Conservation (phyloP, 2,888 invertebrate genomes). For the Pseudolycoriella hygida region DNA sequence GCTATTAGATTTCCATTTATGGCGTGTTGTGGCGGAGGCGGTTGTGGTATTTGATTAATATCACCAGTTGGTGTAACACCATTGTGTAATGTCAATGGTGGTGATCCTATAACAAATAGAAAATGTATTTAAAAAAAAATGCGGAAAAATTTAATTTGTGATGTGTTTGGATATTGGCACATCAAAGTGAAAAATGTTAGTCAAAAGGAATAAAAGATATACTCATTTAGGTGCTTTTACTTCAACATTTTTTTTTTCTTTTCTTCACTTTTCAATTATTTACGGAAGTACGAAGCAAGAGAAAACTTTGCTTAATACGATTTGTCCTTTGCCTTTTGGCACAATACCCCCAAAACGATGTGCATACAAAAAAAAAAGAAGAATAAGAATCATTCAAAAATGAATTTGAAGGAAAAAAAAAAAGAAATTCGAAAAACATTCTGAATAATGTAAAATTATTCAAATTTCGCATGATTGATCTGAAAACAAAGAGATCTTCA, state of each 20-base stretch:
- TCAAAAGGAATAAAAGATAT: too few species aligned
- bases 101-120: conserved; percentile 26
- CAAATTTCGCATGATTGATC: not conserved
- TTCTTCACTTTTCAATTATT: too few species aligned
- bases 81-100: conserved; percentile 27
- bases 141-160: not conserved
- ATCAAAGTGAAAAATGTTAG: too few species aligned
- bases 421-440: not conserved
- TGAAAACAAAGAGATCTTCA: not conserved
- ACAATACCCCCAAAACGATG: too few species aligned
- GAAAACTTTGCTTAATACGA: too few species aligned
- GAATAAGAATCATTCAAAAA: too few species aligned
- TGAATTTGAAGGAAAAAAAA: not conserved
- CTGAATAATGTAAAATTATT: not conserved
- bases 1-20: conserved; percentile 8
- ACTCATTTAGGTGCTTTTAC: too few species aligned
- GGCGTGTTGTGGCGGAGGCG: conserved; percentile 10
- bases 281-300: too few species aligned
- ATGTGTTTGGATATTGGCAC: too few species aligned
- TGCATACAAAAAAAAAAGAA: not conserved
- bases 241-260: too few species aligned
- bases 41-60: conserved; percentile 3
- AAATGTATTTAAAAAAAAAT: not conserved
- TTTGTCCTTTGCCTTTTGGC: too few species aligned
- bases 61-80: conserved; percentile 18